Evolutionary conservation across 1,140 invertebrate genomes (phyloP), one percentile per base, ranked within the genome.

Genomic region (Phortica variegata): DNA sequence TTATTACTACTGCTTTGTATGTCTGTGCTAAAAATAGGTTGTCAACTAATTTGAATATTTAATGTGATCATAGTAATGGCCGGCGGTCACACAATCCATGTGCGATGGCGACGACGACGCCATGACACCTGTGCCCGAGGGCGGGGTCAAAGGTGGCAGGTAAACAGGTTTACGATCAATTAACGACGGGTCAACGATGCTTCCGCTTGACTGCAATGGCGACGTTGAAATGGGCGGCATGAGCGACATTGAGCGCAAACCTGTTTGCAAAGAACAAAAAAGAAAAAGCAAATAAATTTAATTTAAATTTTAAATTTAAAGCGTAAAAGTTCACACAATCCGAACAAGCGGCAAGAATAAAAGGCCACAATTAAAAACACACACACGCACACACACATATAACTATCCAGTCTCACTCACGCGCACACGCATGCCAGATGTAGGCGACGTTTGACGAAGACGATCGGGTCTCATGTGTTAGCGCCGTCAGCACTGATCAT

Each of bases 131-230:
- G 23, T 26, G 3, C 21, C 16, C 6, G 69, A 58, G 16, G 72
- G 68, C 46, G 72, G 68, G 33, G 68, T 68, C 47, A 63, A 61
- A 26, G 71, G 53, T 36, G 62, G 50, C 50, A 75, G 58, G 53
- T 71, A 75, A 51, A 65, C 57, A 44, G 62, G 61, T 57, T 75
- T 75, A 4, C 60, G 58, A 49, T 75, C 73, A 34, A 75, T 58
- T 7, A 68, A 59, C 38, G 58, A 55, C 32, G 61, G 56, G 37
- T 58, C 62, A 23, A 62, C 52, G 20, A 47, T 63, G 49, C n/a
- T 45, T 31, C 2, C 38, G 38, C 69, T 57, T 18, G 65, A 50
- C 10, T 65, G 65, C 32, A 61, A 65, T 54, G 68, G 57, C 49
- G 69, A 56, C 47, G 68, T 61, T 4, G 68, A 62, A 58, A 72